Base-by-base conservation (phyloP, 2,797 vertebrate genomes). In the Pseudotriccus pelzelni region DNA sequence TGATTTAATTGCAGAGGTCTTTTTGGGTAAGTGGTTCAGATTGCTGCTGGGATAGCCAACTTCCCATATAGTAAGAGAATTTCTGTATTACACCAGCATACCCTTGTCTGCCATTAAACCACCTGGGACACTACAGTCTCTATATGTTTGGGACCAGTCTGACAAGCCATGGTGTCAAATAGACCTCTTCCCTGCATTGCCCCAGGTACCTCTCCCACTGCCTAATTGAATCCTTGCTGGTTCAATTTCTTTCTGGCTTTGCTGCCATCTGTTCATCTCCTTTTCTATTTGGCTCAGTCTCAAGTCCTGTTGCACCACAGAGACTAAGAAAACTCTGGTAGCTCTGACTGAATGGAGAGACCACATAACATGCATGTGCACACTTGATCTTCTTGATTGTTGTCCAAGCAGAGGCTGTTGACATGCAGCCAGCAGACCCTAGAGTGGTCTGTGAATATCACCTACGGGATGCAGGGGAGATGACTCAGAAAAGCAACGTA, bases 381-480 rank as follows among this genome's bases (percentile, higher is more conserved):
- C 24, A 2, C 17, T 58, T 24, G 19, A 28, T 70, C 53, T 79
- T 67, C 43, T 47, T 73, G 43, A 12, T 36, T 0, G 0, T 4
- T 73, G 22, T 22, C 55, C 64, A 91, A 55, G 55, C 3, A 9
- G 64, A 82, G 22, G 47, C 58, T 82, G 44, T 25, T 0, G 0
- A 34, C 41, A 27, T 0, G 0, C n/a, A 30, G 32, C 56, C 43
- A 47, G 39, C 63, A 91, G 56, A 41, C 4, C 30, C 41, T 59
- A 21, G 14, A 22, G 30, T 10, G 19, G 28, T 39, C 75, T 70
- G 25, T 47, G 36, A 66, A 23, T 17, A 25, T 52, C 44, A 27
- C 32, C 67, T 37, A 0, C 8, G 14, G 43, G 55, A 16, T 0
- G 0, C 2, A 3, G 4, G 20, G 37, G 41, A 80, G 32, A 63